Conservation (phyloP, 2,113 vertebrate genomes). For the Campylorhamphus procurvoides region DNA sequence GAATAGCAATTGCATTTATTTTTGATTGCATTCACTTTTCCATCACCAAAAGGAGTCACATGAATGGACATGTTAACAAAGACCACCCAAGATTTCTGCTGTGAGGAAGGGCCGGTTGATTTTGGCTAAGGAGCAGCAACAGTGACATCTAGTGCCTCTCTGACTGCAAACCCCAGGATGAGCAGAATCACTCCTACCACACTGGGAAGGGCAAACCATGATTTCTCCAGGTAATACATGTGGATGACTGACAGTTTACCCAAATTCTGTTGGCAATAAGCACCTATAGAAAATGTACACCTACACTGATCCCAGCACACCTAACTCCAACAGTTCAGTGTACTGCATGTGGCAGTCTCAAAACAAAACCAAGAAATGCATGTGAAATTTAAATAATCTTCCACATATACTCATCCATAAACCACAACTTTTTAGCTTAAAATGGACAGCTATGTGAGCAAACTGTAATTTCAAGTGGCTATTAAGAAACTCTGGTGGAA, state of each 20-base stretch:
- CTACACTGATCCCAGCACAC: not conserved
- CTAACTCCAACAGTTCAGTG: not conserved
- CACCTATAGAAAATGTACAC: not conserved
- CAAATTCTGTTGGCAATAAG: not conserved
- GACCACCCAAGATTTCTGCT: not conserved
- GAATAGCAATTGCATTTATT: not conserved
- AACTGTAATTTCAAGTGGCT: not conserved
- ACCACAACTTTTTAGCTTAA: not conserved
- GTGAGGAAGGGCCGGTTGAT: not conserved
- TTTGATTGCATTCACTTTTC: not conserved
- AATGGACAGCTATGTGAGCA: not conserved
- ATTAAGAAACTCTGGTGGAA: not conserved
- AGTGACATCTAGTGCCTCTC: slow-evolving; percentile 43
- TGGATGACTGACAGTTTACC: not conserved
- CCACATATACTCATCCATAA: not conserved
- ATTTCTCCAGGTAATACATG: not conserved
- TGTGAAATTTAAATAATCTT: not conserved
- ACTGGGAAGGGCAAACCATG: fast-evolving
- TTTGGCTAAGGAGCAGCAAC: not conserved
- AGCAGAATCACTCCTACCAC: not conserved
- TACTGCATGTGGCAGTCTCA: not conserved
- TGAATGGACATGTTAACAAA: not conserved
- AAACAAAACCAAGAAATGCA: not conserved
- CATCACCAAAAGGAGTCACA: not conserved
- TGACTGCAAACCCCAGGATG: not conserved